These are phyloP conservation scores for Plutomurus gul DNA, from an alignment of 1,140 invertebrate genomes.

Conservation along the genomic window DNA sequence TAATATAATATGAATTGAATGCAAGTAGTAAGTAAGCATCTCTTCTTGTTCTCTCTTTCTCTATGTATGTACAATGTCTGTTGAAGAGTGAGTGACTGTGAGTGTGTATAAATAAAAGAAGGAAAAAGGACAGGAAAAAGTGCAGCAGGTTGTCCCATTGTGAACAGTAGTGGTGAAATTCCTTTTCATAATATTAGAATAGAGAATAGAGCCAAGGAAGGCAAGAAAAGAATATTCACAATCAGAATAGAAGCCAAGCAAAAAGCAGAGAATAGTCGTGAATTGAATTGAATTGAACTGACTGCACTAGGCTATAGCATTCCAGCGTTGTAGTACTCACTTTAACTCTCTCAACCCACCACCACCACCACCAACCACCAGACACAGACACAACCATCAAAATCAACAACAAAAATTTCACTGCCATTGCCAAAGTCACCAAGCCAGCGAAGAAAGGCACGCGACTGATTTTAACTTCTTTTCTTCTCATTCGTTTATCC, in stretches of 20 bases:
- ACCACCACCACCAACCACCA: neutral
- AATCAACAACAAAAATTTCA: conserved; percentile 16
- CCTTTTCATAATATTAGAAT: conserved; percentile 19
- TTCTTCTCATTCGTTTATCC: neutral
- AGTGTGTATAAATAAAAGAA: conserved; percentile 32
- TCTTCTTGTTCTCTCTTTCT: neutral
- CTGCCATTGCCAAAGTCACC: conserved; percentile 21
- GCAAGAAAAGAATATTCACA: conserved; percentile 32
- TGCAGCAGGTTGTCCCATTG: conserved; percentile 32
- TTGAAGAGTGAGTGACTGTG: conserved; percentile 23
- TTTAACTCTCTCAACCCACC: too few relatives aligned
- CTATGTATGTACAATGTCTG: neutral
- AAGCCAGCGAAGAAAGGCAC: neutral
- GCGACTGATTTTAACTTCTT: conserved; percentile 9
- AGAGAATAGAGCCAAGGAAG: neutral
- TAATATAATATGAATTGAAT: neutral
- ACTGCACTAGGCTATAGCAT: too few relatives aligned
- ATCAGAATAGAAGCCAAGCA: conserved; percentile 10
- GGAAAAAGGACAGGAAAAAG: conserved; percentile 24
- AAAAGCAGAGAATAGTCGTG: conserved; percentile 5
- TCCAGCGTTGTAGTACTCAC: too few relatives aligned
- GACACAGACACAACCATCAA: neutral
- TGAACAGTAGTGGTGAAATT: too few relatives aligned
- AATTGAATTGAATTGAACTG: too few relatives aligned
- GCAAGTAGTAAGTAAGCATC: neutral